phyloP scores from a whole-genome alignment of 2,797 vertebrate genomes.

The Gallinago stenura region DNA sequence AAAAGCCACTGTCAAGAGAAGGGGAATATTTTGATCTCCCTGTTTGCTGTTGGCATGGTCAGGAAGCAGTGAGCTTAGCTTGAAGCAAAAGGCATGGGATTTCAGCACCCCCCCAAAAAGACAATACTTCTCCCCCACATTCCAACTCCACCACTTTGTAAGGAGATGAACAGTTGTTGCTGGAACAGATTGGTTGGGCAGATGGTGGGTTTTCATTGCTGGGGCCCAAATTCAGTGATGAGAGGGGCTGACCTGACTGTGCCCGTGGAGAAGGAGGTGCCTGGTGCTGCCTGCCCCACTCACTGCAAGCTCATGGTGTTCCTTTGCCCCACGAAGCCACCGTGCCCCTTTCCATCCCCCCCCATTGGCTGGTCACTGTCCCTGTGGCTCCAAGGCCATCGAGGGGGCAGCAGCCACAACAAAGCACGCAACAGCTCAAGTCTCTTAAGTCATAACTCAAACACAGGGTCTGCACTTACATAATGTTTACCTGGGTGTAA shows the following conservation, averaged over 20 bases:
- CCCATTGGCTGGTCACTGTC: not conserved
- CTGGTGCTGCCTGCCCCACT: not conserved
- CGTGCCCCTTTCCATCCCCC: not conserved
- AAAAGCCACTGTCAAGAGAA: not conserved
- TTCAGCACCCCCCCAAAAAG: not conserved
- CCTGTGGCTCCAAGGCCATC: conserved; percentile 14
- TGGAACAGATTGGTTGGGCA: not conserved
- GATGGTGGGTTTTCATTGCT: not conserved
- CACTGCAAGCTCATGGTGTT: not conserved
- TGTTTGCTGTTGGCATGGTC: not conserved
- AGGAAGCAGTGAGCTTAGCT: not conserved
- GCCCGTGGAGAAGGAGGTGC: not conserved
- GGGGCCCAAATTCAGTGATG: not conserved
- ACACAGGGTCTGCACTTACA: not conserved
- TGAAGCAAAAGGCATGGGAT: not conserved
- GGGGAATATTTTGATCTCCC: not conserved
- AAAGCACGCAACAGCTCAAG: not conserved
- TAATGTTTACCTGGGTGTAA: conserved; percentile 29
- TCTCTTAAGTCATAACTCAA: conserved; percentile 33
- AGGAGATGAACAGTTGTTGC: not conserved
- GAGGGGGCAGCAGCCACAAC: not conserved
- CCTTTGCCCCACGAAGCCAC: not conserved
- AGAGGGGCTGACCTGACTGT: not conserved
- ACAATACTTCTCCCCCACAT: not conserved
- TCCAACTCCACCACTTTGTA: not conserved